Conservation (phyloP, 2,113 vertebrate genomes). For the Hiodon alosoides region DNA sequence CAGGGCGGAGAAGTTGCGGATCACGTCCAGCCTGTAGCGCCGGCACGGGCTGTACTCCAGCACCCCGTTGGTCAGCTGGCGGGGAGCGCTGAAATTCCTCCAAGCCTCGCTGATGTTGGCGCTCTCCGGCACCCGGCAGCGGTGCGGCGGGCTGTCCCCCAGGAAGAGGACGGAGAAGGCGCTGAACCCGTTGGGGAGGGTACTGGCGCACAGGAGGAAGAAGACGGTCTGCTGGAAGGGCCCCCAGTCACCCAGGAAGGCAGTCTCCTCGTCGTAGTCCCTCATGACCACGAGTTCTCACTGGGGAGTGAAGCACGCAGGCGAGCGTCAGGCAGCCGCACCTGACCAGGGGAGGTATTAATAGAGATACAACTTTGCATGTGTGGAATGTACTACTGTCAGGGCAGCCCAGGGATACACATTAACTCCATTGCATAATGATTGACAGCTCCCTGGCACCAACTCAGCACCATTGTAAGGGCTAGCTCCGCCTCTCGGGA, state of each 20-base stretch:
- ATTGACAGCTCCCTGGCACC: neutral
- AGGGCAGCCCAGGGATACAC: neutral
- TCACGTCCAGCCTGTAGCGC: constrained; percentile 52
- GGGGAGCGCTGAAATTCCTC: constrained; percentile 49
- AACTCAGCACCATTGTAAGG: too few species aligned
- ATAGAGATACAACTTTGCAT: neutral
- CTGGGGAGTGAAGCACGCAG: neutral
- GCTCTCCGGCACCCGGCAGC: constrained; percentile 48
- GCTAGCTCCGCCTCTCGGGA: too few species aligned
- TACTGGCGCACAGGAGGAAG: constrained; percentile 24
- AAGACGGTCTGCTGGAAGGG: constrained; percentile 52
- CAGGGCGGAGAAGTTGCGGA: constrained; percentile 49
- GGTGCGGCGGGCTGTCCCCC: constrained; percentile 54
- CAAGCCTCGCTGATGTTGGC: constrained; percentile 53
- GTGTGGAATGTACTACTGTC: neutral
- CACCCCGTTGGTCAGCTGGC: constrained; percentile 36
- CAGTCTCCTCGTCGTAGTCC: constrained; percentile 52
- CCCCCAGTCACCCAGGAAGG: constrained; percentile 49
- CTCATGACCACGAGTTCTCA: neutral
- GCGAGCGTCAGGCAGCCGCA: neutral
- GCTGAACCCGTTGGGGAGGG: constrained; percentile 26
- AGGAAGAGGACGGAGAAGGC: constrained; percentile 26
- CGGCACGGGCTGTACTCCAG: constrained; percentile 49
- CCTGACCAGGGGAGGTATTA: neutral
- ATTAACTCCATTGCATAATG: neutral